Conservation (phyloP, 2,888 invertebrate genomes). For the Sepiola atlantica region DNA sequence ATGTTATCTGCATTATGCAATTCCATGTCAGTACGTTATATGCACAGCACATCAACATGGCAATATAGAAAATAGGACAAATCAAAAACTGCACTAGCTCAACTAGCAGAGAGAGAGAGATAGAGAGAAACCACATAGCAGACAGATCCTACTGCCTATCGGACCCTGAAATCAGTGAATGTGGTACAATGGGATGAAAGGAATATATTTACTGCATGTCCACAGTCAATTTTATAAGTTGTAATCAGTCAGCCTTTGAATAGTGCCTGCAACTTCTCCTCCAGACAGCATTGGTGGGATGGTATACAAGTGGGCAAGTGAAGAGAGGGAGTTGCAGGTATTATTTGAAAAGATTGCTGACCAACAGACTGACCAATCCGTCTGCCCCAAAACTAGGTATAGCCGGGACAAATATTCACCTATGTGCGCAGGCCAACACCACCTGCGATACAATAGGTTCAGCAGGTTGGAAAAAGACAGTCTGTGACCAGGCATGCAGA, state of each 20-base stretch:
- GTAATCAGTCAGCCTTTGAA: slow-evolving; percentile 42
- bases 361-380: slow-evolving; percentile 45
- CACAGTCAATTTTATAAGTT: slow-evolving; percentile 23
- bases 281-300: slow-evolving; percentile 42
- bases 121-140: slow-evolving; percentile 41
- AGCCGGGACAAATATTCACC: slow-evolving; percentile 23
- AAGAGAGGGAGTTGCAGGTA: slow-evolving; percentile 42
- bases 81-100: slow-evolving; percentile 45
- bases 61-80: slow-evolving; percentile 46
- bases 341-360: slow-evolving; percentile 13
- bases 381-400: background rate
- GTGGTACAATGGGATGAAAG: slow-evolving; percentile 39
- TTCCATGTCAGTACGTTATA: slow-evolving; percentile 43
- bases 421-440: slow-evolving; percentile 38
- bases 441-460: slow-evolving; percentile 46
- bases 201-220: slow-evolving; percentile 42
- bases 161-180: slow-evolving; percentile 44
- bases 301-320: slow-evolving; percentile 41
- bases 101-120: slow-evolving; percentile 43
- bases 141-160: slow-evolving; percentile 43
- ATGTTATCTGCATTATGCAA: slow-evolving; percentile 41
- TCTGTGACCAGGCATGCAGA: slow-evolving; percentile 47
- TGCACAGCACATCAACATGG: slow-evolving; percentile 44
- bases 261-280: slow-evolving; percentile 42
- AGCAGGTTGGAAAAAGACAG: slow-evolving; percentile 45